Percentiles rank a stretch among this genome's conserved stretches.
phyloP scores from a whole-genome alignment of 1,140 invertebrate species.

The Homalodisca vitripennis region DNA sequence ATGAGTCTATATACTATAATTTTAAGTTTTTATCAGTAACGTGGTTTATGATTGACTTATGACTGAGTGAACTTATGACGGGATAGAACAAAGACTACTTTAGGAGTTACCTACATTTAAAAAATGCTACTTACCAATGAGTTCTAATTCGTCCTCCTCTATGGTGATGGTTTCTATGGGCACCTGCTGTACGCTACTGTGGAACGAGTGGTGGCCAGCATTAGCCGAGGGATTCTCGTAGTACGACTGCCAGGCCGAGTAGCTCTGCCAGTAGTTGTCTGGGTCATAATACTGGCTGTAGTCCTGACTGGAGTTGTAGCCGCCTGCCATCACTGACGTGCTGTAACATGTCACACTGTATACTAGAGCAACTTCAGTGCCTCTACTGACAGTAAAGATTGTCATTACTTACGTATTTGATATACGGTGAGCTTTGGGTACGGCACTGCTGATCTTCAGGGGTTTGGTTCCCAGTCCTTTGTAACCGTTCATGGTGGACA shows the following conservation, averaged over 20 bases:
- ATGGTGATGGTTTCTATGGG: constrained; percentile 10
- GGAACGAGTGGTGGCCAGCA: constrained; percentile 28
- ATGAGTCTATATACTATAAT: too few species aligned
- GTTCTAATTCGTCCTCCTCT: constrained; percentile 59
- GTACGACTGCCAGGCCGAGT: constrained; percentile 55
- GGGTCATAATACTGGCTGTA: constrained; percentile 67
- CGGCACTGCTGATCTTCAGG: constrained; percentile 87
- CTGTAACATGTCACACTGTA: neutral
- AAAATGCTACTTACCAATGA: constrained; percentile 62
- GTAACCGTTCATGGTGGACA: constrained; percentile 86
- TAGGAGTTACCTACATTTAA: too few species aligned
- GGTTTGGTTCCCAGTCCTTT: constrained; percentile 79
- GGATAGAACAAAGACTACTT: too few species aligned
- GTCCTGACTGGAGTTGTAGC: constrained; percentile 44
- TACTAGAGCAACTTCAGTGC: neutral
- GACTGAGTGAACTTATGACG: too few species aligned
- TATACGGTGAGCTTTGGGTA: constrained; percentile 67
- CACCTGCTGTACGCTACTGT: constrained; percentile 16
- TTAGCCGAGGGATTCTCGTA: constrained; percentile 41
- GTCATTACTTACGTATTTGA: constrained; percentile 23
- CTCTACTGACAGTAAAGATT: neutral
- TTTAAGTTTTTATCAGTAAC: too few species aligned
- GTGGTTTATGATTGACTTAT: too few species aligned
- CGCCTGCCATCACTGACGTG: constrained; percentile 32
- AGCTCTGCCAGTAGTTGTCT: constrained; percentile 71